A percentile compares a stretch with the other conserved stretches of the same genome.
Evolutionary conservation across 64 coral and sea anemone species (phyloP).

Genomic region (Porites australiensis): DNA sequence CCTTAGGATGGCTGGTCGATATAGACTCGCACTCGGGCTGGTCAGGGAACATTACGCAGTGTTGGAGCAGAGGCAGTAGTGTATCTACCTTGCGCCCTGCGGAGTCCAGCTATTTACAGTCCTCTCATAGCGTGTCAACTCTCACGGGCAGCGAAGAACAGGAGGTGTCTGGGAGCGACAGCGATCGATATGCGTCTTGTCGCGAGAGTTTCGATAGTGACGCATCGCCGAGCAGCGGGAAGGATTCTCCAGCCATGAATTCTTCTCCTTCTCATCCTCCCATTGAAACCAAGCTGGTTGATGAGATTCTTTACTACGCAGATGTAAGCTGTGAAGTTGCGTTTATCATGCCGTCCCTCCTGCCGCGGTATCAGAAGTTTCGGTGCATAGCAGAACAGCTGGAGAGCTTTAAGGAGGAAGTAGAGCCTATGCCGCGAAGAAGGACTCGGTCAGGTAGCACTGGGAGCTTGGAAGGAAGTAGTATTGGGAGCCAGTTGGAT

Average conservation of each 20-base stretch:
- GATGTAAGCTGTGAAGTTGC: too few relatives aligned
- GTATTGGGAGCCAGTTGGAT: slow-evolving; percentile 64
- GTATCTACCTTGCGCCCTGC: slow-evolving; percentile 4
- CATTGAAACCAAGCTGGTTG: slow-evolving; percentile 33
- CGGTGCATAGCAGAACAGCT: slow-evolving; percentile 48
- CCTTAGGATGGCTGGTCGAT: slow-evolving; percentile 94
- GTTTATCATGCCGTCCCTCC: slow-evolving; percentile 86
- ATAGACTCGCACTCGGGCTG: slow-evolving; percentile 84
- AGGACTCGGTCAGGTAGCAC: slow-evolving; percentile 83
- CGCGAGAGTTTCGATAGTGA: slow-evolving; percentile 32
- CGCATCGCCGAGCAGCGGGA: neutral
- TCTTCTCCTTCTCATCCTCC: neutral
- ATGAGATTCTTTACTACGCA: slow-evolving; percentile 95
- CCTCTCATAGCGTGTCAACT: slow-evolving; percentile 73
- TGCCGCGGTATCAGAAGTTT: slow-evolving; percentile 81
- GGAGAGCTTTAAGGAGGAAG: slow-evolving; percentile 40
- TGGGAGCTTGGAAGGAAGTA: slow-evolving; percentile 67
- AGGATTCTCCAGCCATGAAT: neutral
- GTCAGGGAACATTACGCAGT: slow-evolving; percentile 87
- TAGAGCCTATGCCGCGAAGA: slow-evolving; percentile 1
- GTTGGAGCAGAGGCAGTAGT: slow-evolving; percentile 74
- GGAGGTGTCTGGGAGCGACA: slow-evolving; percentile 41
- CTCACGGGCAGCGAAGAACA: slow-evolving; percentile 73
- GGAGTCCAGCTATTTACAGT: slow-evolving; percentile 12
- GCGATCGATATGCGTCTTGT: slow-evolving; percentile 6